Base-by-base conservation (phyloP, 2,113 vertebrate genomes). In the Tympanuchus pallidicinctus region DNA sequence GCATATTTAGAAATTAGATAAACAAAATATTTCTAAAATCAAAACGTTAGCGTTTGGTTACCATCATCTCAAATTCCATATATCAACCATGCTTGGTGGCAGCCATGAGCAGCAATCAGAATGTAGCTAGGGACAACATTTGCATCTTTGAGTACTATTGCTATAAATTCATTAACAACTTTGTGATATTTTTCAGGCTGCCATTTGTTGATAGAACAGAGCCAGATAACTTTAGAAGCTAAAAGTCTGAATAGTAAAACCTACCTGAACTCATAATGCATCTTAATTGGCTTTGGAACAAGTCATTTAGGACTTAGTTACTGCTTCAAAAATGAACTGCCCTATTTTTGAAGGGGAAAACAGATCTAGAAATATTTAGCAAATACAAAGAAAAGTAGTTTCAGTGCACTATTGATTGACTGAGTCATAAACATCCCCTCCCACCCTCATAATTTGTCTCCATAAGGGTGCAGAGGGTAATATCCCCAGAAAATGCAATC, bases 401-500 rank as follows among this genome's bases (percentile, higher is more conserved):
- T 61, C 45, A 32, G 6, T 6, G 21, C 10, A 8, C 7, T 3
- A 0, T 19, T 67, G 50, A 21, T 40, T 30, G 38, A 6, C 32
- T 19, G 24, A 67, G 36, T 27, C 12, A 9, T 6, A 89, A 80
- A 50, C 3, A 13, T 10, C 11, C 48, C 30, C 34, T 42, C 15
- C 10, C 15, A 1, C 30, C 5, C 22, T 48, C 57, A 13, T 48
- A 6, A 67, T 82, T 61, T 42, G 17, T 16, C 61, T 61, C 50
- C 54, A 57, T 17, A 47, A 2, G 12, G 24, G 40, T 82, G 79
- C 10, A 6, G 48, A 45, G 21, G 10, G 36, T 7, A 15, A 56
- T 0, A 0, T 18, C 50, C 40, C 40, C 7, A 40, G 43, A 36
- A 57, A 67, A 71, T 4, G 10, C 0, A 4, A 6, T 32, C 54